Percentiles rank a stretch among this genome's conserved stretches.
These are phyloP conservation scores for Pantala flavescens DNA, from an alignment of 1,140 invertebrate species.

Conservation along the genomic window DNA sequence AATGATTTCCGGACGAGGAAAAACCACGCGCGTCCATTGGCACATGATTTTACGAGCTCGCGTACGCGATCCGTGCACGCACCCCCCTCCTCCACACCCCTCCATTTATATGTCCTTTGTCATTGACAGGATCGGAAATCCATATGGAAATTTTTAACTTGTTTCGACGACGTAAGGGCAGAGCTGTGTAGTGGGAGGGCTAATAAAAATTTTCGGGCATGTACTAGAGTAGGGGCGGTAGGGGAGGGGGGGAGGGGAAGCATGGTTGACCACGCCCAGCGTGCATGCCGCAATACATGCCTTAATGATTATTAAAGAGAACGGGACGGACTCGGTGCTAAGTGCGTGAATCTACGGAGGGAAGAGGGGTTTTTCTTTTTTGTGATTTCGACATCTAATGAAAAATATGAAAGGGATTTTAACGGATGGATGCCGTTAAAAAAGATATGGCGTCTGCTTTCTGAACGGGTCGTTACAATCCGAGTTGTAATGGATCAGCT, in stretches of 20 bases:
- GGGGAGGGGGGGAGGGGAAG: not conserved
- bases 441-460: too few species aligned
- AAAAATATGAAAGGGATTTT: not conserved
- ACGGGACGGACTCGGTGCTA: not conserved
- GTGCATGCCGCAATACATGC: not conserved
- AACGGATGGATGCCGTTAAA: too few species aligned
- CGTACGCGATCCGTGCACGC: not conserved
- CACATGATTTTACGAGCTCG: not conserved
- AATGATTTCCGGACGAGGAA: too few species aligned
- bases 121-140: not conserved
- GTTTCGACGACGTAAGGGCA: not conserved
- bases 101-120: not conserved
- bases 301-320: slow-evolving; percentile 3
- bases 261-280: not conserved
- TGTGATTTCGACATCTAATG: not conserved
- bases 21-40: not conserved
- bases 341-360: not conserved
- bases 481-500: too few species aligned
- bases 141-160: slow-evolving; percentile 9
- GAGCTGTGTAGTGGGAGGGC: not conserved
- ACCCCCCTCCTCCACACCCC: not conserved
- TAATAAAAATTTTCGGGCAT: slow-evolving; percentile 8
- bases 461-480: too few species aligned
- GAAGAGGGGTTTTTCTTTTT: not conserved
- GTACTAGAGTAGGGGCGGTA: not conserved